These are phyloP conservation scores for Phenganax marumi DNA, from an alignment of 92 coral and sea anemone genomes.

Conservation along the genomic window DNA sequence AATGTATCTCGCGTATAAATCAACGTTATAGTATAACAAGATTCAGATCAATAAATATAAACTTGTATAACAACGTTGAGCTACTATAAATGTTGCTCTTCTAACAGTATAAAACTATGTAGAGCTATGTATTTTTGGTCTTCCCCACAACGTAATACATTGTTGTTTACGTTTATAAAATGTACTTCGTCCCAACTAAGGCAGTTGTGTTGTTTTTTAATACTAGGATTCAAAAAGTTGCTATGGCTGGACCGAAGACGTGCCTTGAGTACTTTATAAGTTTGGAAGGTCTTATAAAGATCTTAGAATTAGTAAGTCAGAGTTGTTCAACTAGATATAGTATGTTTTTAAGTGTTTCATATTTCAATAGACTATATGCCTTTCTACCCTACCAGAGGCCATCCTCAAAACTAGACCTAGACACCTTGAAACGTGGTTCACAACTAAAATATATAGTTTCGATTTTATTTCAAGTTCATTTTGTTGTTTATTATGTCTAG, in stretches of 20 bases:
- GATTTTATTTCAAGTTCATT: too few relatives aligned
- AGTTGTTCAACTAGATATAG: background rate
- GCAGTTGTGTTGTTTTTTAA: background rate
- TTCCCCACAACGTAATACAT: background rate
- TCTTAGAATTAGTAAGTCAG: constrained; percentile 82
- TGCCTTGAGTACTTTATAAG: constrained; percentile 80
- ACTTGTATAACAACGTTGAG: background rate
- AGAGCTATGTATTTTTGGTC: background rate
- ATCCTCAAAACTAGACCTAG: background rate
- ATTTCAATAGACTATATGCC: background rate
- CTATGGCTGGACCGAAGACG: constrained; percentile 31
- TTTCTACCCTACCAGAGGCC: background rate
- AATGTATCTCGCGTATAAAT: background rate
- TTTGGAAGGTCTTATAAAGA: constrained; percentile 82
- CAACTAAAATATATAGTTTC: too few relatives aligned
- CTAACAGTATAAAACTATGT: background rate
- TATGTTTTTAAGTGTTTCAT: background rate
- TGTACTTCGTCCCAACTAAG: background rate
- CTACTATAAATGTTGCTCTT: background rate
- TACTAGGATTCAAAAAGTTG: background rate
- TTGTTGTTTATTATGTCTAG: constrained; percentile 51
- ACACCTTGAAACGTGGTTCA: too few relatives aligned
- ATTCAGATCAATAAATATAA: background rate
- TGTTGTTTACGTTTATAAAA: background rate
- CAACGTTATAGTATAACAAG: background rate